Percentiles rank a stretch among this genome's conserved stretches.
Evolutionary conservation across 30 jellyfish, hydroid and myxozoan genomes (phyloP).

Genomic region (Pseudorhiza aurosa): DNA sequence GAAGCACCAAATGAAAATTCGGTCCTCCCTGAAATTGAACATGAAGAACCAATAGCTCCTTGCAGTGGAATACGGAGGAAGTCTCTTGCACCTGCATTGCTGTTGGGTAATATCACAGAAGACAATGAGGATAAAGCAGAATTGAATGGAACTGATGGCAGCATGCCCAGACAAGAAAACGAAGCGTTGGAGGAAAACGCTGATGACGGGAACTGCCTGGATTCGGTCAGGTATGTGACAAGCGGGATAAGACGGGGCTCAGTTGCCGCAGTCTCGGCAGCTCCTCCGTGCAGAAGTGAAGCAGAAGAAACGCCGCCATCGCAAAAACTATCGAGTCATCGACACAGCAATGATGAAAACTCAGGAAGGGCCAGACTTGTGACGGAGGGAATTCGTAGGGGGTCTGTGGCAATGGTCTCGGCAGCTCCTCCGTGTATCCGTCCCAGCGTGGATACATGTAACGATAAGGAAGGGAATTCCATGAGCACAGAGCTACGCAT

Average conservation of each 20-base stretch:
- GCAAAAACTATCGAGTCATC: neutral
- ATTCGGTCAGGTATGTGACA: slow-evolving; percentile 44
- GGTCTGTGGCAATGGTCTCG: slow-evolving; percentile 66
- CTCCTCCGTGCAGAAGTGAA: slow-evolving; percentile 49
- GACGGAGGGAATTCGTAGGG: slow-evolving; percentile 57
- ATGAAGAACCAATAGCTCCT: neutral
- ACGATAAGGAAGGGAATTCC: neutral
- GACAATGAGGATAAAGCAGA: slow-evolving; percentile 10
- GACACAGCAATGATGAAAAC: neutral
- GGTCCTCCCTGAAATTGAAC: neutral
- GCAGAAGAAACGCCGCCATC: neutral
- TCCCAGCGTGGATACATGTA: neutral
- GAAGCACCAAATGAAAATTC: neutral
- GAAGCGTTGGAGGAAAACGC: neutral
- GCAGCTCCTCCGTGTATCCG: slow-evolving; percentile 67
- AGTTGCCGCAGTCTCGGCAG: slow-evolving; percentile 75
- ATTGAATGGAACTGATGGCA: neutral
- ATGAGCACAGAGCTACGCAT: slow-evolving; percentile 11
- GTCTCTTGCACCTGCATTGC: slow-evolving; percentile 57
- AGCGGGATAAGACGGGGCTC: slow-evolving; percentile 71
- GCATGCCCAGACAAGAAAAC: neutral
- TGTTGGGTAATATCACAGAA: neutral
- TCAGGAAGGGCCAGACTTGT: slow-evolving; percentile 21
- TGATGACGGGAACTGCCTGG: neutral
- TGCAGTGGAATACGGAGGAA: slow-evolving; percentile 62